Conservation (phyloP, 1,140 invertebrate species). For the Diorhabda sublineata region DNA sequence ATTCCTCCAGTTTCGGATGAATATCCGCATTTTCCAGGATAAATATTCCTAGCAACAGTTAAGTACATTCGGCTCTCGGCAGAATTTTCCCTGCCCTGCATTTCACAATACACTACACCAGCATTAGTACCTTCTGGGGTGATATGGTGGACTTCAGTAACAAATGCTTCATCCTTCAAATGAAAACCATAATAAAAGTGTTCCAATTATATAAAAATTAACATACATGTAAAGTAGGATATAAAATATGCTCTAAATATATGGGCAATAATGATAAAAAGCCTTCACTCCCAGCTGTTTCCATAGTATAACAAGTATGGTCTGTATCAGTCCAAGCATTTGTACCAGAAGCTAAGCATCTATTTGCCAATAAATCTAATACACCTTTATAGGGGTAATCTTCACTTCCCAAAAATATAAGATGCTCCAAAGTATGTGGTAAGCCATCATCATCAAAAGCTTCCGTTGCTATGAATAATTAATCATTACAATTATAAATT, state of each 20-base stretch:
- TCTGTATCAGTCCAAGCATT: conserved; percentile 84
- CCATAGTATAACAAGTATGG: conserved; percentile 85
- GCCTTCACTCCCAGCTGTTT: conserved; percentile 80
- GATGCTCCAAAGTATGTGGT: conserved; percentile 88
- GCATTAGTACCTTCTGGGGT: conserved; percentile 82
- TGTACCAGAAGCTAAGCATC: conserved; percentile 84
- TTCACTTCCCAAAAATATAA: conserved; percentile 87
- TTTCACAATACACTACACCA: conserved; percentile 91
- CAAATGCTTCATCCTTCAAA: conserved; percentile 65
- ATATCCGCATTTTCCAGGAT: conserved; percentile 78
- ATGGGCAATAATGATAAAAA: conserved; percentile 85
- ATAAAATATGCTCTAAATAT: conserved; percentile 86
- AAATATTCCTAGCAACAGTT: conserved; percentile 64
- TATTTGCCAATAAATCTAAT: conserved; percentile 81
- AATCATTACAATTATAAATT: conserved; percentile 3
- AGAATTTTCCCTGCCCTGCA: conserved; percentile 80
- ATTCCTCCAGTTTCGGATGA: conserved; percentile 80
- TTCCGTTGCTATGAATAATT: conserved; percentile 68
- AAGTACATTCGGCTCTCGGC: conserved; percentile 65
- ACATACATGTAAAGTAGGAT: conserved; percentile 73
- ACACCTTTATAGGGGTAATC: conserved; percentile 88
- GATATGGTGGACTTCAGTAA: conserved; percentile 90
- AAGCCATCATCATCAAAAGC: conserved; percentile 87
- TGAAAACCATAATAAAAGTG: neutral
- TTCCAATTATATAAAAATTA: conserved; percentile 5